A percentile compares a stretch with the other conserved stretches of the same genome.
These are phyloP conservation scores for Eulemur macaco DNA, from an alignment of 2,113 vertebrate genomes.

Conservation along the genomic window DNA sequence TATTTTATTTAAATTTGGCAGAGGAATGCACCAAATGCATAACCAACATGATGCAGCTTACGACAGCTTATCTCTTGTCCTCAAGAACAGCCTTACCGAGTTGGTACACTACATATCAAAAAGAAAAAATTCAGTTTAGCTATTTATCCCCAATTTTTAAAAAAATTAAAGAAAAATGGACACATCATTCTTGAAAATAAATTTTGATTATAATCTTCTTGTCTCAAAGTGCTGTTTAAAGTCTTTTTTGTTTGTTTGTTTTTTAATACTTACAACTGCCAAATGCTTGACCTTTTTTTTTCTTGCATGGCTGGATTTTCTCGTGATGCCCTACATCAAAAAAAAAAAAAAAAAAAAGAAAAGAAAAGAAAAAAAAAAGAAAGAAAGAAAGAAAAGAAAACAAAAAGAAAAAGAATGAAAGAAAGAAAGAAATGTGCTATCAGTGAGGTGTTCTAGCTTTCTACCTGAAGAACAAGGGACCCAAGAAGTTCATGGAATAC, in stretches of 20 bases:
- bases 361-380: neutral
- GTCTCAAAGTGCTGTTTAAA: neutral
- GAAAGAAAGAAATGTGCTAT: neutral
- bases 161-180: conserved; percentile 40
- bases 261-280: conserved; percentile 96
- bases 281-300: conserved; percentile 99
- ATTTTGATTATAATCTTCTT: conserved; percentile 20
- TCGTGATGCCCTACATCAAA: conserved; percentile 91
- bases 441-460: neutral
- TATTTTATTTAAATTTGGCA: conserved; percentile 65
- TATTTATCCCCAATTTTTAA: conserved; percentile 34
- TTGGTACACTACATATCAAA: conserved; percentile 78
- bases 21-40: conserved; percentile 73
- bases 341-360: neutral
- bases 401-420: accelerated
- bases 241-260: neutral
- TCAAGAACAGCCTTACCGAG: conserved; percentile 81
- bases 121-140: conserved; percentile 75
- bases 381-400: too few species aligned
- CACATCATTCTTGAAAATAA: conserved; percentile 59
- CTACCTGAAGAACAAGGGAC: neutral
- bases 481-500: neutral
- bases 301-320: conserved; percentile 95
- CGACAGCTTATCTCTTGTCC: conserved; percentile 73
- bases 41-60: conserved; percentile 81